These are phyloP conservation scores for Sepioteuthis lessoniana DNA, from an alignment of 2,888 invertebrate species.

Conservation along the genomic window DNA sequence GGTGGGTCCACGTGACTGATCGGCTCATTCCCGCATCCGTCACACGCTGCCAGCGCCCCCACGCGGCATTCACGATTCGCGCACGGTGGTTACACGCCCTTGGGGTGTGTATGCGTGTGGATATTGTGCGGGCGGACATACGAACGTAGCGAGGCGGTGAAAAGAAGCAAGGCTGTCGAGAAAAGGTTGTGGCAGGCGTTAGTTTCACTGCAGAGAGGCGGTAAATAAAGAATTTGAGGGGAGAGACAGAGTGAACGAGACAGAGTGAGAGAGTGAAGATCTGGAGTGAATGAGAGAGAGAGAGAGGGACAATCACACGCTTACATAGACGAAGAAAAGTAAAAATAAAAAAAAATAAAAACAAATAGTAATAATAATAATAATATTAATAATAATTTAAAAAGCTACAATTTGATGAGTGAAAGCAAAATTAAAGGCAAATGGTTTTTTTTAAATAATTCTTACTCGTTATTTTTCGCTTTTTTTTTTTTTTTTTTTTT, in stretches of 20 bases:
- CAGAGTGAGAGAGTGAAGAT: not conserved
- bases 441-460: not conserved
- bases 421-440: not conserved
- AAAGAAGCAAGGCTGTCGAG: not conserved
- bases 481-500: not conserved
- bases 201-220: not conserved
- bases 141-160: not conserved
- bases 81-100: constrained; percentile 33
- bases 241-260: not conserved
- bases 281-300: fast-evolving
- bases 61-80: constrained; percentile 33
- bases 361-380: too few species aligned
- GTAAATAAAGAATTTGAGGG: not conserved
- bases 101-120: not conserved
- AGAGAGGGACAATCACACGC: not conserved
- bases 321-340: not conserved
- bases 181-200: not conserved
- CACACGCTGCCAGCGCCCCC: constrained; percentile 10
- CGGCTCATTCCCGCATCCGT: constrained; percentile 23
- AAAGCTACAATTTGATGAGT: not conserved
- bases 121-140: not conserved
- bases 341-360: not conserved
- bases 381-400: too few species aligned
- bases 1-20: not conserved
- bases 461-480: not conserved